Percentiles rank a stretch among this genome's conserved stretches.
phyloP scores from a whole-genome alignment of 2,888 invertebrate species.

The Parasteatoda lunata region DNA sequence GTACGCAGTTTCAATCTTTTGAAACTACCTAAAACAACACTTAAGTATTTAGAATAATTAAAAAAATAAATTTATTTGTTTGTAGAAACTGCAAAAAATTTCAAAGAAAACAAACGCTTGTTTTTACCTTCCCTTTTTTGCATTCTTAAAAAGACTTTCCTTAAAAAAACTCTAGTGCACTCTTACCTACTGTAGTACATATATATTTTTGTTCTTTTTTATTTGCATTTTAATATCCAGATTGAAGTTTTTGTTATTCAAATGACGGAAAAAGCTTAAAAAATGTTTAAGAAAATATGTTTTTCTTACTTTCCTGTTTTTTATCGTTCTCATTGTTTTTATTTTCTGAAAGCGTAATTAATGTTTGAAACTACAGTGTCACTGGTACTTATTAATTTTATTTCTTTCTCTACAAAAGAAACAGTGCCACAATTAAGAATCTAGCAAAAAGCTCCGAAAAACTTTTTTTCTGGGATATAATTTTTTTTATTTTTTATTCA shows the following conservation, averaged over 20 bases:
- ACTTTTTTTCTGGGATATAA: neutral
- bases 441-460: constrained; percentile 14
- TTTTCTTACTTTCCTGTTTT: neutral
- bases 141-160: no score
- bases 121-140: no score
- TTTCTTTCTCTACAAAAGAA: constrained; percentile 15
- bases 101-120: no score
- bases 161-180: no score
- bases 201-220: no score
- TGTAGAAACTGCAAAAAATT: no score
- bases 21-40: neutral
- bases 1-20: neutral
- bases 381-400: constrained; percentile 44
- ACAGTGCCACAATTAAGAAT: constrained; percentile 42
- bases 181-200: no score
- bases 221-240: neutral
- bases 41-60: neutral
- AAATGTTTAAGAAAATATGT: neutral
- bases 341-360: constrained; percentile 35
- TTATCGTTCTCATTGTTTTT: neutral
- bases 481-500: neutral
- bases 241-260: neutral
- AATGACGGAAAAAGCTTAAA: neutral
- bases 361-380: constrained; percentile 30
- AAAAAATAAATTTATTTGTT: neutral